Base-by-base conservation (phyloP, 2,113 vertebrate species). In the Anolis carolinensis region DNA sequence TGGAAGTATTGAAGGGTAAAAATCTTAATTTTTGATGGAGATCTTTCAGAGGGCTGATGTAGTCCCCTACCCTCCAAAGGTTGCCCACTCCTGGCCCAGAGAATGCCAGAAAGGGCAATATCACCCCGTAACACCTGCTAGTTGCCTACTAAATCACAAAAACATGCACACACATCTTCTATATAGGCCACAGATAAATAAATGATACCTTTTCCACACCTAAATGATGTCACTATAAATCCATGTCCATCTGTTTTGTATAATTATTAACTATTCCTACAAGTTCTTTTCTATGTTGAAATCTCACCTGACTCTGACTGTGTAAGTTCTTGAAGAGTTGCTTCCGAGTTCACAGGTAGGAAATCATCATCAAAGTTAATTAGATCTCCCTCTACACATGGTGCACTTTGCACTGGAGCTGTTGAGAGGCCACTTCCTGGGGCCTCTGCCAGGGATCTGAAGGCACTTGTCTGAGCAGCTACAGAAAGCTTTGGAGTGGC, bases 301-400 rank as follows among this genome's bases (percentile, higher is more conserved):
- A 79, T 90, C 95, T 97, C 92, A 97, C 97, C 97, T 89, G 94
- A 87, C 83, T 96, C 96, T 86, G 95, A 93, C 91, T 63, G 71
- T 55, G 85, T 5, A 81, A 44, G 59, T 52, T 94, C 95, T 93
- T 94, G 93, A 87, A 86, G 88, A 50, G 55, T 30, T 71, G n/a
- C 90, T 79, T 62, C 27, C 78, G 91, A 65, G 78, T 79, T 93
- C 62, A 91, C 23, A 30, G 94, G 94, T 81, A 97, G 92, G 90
- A 97, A 8, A 0, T 97, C 96, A 83, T 97, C 97, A 89, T 97
- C 97, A 89, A 97, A 97, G 90, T 95, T 97, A 92, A 97, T 97
- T 50, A 97, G 93, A 93, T 97, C 96, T 30, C 96, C 88, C 87
- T 96, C 96, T 63, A 87, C 92, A 16, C 75, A 87, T n/a, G 86